These are phyloP conservation scores for Hepsetus odoe DNA, from an alignment of 2,113 vertebrate genomes.

Conservation along the genomic window DNA sequence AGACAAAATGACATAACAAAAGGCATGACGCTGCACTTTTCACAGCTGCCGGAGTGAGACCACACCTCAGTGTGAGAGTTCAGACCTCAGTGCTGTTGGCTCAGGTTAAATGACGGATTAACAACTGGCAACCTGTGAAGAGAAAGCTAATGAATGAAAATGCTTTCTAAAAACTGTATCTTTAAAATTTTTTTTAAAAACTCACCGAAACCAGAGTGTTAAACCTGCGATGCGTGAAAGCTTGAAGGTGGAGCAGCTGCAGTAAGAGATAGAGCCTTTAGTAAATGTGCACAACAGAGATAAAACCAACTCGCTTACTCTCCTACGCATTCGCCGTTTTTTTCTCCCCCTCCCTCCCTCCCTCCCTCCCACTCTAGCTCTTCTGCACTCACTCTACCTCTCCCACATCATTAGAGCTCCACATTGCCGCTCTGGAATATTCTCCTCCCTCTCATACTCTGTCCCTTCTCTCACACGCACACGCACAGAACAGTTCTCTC, in stretches of 20 bases:
- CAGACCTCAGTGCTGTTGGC: not conserved
- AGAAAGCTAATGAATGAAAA: not conserved
- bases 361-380: constrained; percentile 7
- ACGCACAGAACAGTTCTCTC: constrained; percentile 6
- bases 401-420: constrained; percentile 8
- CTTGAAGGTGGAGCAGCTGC: constrained; percentile 41
- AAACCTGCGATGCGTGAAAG: not conserved
- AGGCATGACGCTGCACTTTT: constrained; percentile 30
- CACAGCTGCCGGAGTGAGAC: constrained; percentile 8
- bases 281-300: constrained; percentile 42
- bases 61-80: constrained; percentile 19
- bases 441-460: constrained; percentile 30
- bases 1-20: constrained; percentile 5
- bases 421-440: constrained; percentile 45
- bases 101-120: not conserved
- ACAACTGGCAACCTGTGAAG: not conserved
- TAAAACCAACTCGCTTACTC: constrained; percentile 57
- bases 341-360: constrained; percentile 26
- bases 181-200: not conserved
- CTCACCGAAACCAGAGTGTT: not conserved
- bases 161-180: not conserved
- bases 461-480: constrained; percentile 10
- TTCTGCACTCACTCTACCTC: constrained; percentile 7
- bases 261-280: constrained; percentile 30
- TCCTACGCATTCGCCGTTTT: constrained; percentile 22